Base-by-base conservation (phyloP, 2,113 vertebrate genomes). In the Microtus ochrogaster region DNA sequence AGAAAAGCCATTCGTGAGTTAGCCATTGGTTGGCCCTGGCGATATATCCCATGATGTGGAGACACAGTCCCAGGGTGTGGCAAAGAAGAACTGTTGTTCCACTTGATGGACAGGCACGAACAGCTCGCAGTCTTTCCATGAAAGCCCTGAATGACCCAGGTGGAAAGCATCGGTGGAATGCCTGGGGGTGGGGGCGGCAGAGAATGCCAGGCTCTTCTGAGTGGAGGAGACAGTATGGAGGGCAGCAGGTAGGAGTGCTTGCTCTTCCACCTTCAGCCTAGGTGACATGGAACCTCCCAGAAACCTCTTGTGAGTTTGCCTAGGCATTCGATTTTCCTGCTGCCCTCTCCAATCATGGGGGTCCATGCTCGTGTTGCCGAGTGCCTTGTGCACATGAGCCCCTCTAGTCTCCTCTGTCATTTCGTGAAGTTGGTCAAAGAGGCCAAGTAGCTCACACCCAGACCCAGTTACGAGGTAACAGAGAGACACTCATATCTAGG, bases 81-180 rank as follows among this genome's bases (percentile, higher is more conserved):
- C 16, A 30, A 41, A 12, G 26, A 21, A 13, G 7, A 12, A 0
- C 19, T 26, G 58, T 12, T 7, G 21, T 41, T 52, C 55, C 39
- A 61, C 47, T 19, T 49, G 63, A 33, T 10, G 26, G 47, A 41
- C 47, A 61, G 5, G 78, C 22, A 1, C 1, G 4, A 36, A 24
- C 10, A 1, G 61, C 2, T 13, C 79, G 3, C 0, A 6, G 36
- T 44, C 79, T 49, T 66, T 22, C 81, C 49, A 12, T 7, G 1
- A 3, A 61, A 6, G 22, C 28, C 22, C 12, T 30, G 49, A 70
- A 33, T 33, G 12, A 14, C 22, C 41, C 9, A 7, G 66, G 39
- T 22, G 13, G 70, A 61, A 95, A 61, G 33, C 30, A 65, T 16
- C 19, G n/a, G 68, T 7, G 39, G 39, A 39, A 39, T 36, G 9